Conservation (phyloP, 1,140 invertebrate species). For the Lamellibrachia luymesi region DNA sequence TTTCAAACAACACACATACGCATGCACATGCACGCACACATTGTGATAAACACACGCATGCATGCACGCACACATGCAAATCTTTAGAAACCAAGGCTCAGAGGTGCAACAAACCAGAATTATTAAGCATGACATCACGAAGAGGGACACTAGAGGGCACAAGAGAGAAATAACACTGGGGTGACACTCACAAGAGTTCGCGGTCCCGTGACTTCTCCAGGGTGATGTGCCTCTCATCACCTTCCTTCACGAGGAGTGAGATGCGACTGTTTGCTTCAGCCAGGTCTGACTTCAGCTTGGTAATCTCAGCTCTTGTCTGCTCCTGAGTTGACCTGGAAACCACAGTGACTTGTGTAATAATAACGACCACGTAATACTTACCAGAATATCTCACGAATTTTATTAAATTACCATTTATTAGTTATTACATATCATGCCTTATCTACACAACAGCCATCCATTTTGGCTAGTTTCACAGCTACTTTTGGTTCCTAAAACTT, state of each 20-base stretch:
- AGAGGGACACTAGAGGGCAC: neutral
- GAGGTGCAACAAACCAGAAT: neutral
- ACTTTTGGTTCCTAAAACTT: no score
- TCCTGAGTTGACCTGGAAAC: conserved; percentile 62
- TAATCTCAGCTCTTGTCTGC: conserved; percentile 69
- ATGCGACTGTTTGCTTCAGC: conserved; percentile 78
- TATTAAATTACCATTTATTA: no score
- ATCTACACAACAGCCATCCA: no score
- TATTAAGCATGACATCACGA: neutral
- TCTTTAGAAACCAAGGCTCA: neutral
- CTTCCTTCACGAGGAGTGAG: conserved; percentile 77
- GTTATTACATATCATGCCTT: no score
- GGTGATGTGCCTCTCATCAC: conserved; percentile 81
- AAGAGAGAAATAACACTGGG: neutral
- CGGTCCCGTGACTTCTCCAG: conserved; percentile 73
- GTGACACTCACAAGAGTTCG: conserved; percentile 58
- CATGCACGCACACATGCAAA: neutral
- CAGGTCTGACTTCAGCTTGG: conserved; percentile 75
- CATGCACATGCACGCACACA: neutral
- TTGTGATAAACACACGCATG: neutral
- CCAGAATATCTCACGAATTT: no score
- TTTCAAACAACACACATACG: neutral
- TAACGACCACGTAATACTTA: no score
- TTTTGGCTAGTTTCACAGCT: no score
- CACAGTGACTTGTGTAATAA: neutral